These are phyloP conservation scores for Plectrocnemia conspersa DNA, from an alignment of 1,140 invertebrate genomes.

Conservation along the genomic window DNA sequence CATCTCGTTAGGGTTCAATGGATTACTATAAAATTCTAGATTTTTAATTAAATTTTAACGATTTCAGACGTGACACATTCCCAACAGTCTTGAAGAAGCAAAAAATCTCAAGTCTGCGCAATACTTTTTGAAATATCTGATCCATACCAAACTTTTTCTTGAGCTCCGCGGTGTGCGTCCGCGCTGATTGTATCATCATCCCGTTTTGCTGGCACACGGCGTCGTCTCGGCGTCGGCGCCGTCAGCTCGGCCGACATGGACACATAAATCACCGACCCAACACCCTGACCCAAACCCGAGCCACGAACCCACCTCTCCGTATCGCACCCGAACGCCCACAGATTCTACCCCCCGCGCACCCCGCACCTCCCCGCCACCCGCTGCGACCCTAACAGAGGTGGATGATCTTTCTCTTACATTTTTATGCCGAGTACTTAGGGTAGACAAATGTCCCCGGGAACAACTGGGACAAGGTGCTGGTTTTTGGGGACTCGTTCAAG, in stretches of 20 bases:
- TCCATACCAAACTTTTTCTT: too few species aligned
- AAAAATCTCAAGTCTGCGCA: too few species aligned
- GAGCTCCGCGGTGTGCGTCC: too few species aligned
- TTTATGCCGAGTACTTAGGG: constrained; percentile 29
- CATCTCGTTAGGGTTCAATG: too few species aligned
- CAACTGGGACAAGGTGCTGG: constrained; percentile 3
- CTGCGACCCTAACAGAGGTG: constrained; percentile 28
- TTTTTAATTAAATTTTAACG: too few species aligned
- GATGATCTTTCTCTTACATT: constrained; percentile 37
- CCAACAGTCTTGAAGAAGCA: too few species aligned
- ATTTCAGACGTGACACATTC: too few species aligned
- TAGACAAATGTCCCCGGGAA: neutral
- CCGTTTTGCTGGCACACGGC: neutral
- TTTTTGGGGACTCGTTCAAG: too few species aligned
- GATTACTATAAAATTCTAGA: too few species aligned
- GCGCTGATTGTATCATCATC: constrained; percentile 17
- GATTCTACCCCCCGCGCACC: neutral
- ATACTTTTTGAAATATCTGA: too few species aligned
- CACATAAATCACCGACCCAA: constrained; percentile 32
- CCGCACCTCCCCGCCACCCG: constrained; percentile 9
- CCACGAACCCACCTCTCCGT: constrained; percentile 5
- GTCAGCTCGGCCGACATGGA: constrained; percentile 29
- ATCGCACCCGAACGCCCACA: neutral
- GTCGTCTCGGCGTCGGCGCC: constrained; percentile 22
- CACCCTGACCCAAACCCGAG: neutral